These are phyloP conservation scores for Ceratotherium simum DNA, from an alignment of 2,113 vertebrate genomes.

Conservation along the genomic window DNA sequence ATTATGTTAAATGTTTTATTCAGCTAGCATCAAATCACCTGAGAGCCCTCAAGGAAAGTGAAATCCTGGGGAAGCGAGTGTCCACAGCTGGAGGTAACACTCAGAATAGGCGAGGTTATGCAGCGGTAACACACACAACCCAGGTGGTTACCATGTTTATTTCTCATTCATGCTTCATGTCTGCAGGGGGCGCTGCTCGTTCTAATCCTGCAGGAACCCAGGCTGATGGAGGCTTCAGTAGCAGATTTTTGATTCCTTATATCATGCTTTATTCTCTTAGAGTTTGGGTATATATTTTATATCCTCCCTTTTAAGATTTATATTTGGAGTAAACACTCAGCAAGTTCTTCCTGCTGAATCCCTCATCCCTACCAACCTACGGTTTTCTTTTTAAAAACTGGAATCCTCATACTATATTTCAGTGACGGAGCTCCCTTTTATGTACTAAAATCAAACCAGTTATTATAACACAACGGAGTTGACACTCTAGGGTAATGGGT, in stretches of 20 bases:
- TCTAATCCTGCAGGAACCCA: not conserved
- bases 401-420: constrained; percentile 66
- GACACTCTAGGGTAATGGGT: constrained; percentile 28
- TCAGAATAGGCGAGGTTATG: not conserved
- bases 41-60: not conserved
- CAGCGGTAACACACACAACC: not conserved
- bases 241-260: not conserved
- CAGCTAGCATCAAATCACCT: not conserved
- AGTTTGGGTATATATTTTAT: constrained; percentile 9
- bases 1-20: not conserved
- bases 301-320: constrained; percentile 54
- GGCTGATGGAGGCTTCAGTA: not conserved
- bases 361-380: constrained; percentile 61
- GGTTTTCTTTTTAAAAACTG: constrained; percentile 75
- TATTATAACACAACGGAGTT: constrained; percentile 75
- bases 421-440: constrained; percentile 63
- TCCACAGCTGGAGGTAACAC: not conserved
- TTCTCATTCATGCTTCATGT: not conserved
- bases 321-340: constrained; percentile 64
- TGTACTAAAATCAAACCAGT: constrained; percentile 73
- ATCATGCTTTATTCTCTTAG: not conserved
- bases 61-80: not conserved
- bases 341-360: constrained; percentile 45
- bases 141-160: not conserved
- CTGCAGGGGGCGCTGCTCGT: not conserved